Evolutionary conservation across 2,888 invertebrate genomes (phyloP).

Genomic region (Clusia tigrina): DNA sequence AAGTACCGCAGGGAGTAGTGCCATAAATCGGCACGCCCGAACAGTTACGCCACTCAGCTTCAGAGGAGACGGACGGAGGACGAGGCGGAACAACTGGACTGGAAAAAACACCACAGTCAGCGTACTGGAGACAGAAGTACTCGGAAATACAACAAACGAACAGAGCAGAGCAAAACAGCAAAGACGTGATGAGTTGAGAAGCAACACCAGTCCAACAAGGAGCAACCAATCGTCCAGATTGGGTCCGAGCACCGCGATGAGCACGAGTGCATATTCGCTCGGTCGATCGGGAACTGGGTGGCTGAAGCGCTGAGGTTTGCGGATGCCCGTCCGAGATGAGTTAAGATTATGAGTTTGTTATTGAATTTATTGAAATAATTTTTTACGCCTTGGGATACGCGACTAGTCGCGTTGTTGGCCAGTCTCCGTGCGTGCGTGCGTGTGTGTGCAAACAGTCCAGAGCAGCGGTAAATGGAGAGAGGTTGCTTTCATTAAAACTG

Average conservation of each 20-base stretch:
- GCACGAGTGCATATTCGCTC: neutral
- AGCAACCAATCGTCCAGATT: too few species aligned
- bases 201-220: too few species aligned
- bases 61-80: neutral
- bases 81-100: neutral
- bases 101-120: neutral
- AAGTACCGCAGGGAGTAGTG: neutral
- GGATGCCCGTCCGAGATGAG: conserved; percentile 19
- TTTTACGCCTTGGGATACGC: conserved; percentile 31
- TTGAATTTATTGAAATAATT: conserved; percentile 38
- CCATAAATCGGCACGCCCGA: too few species aligned
- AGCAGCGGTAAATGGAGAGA: neutral
- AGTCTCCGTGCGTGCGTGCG: too few species aligned
- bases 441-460: neutral
- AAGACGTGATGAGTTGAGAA: neutral
- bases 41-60: too few species aligned
- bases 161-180: neutral
- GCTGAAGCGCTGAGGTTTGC: neutral
- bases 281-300: neutral
- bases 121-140: too few species aligned
- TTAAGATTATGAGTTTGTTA: conserved; percentile 38
- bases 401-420: too few species aligned
- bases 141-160: too few species aligned
- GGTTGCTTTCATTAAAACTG: neutral
- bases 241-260: too few species aligned